Base-by-base conservation (phyloP, 2,797 vertebrate species). In the Parotocinclus haroldoi region DNA sequence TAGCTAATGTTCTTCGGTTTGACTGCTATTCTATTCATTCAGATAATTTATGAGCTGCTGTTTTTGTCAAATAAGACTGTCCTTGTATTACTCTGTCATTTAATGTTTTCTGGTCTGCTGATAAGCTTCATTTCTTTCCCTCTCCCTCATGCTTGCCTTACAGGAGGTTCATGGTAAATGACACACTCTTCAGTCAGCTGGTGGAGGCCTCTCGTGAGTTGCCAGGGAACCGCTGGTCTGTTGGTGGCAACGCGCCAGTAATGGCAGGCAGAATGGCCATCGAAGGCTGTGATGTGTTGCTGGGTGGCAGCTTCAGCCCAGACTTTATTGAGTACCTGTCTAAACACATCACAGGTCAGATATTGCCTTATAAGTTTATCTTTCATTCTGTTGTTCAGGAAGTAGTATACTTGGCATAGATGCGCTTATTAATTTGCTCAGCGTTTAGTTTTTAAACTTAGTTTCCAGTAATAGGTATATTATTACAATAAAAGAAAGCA, bases 181-280 rank as follows among this genome's bases (percentile, higher is more conserved):
- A 89, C 46, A 93, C 89, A 0, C 80, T 93, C 9, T 93, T 93
- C 68, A 83, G 73, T 36, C 86, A 90, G 74, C 86, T 93, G 72
- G 90, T 93, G 0, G 90, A 93, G 55, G 84, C 83, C 0, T 91
- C 91, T 49, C 89, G 89, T 39, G 88, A 89, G 74, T 65, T 93
- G 57, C 89, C 89, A 42, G 91, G 90, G 52, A 92, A 90, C 88
- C 86, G 91, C 75, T 93, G 91, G 91, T 79, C 91, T 1, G 69
- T 93, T 13, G 92, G 92, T 11, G 92, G 92, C 37, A 93, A 93
- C 51, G 92, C 92, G 36, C 90, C 90, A 0, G 90, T 92, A 42
- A 93, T 93, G 91, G 92, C 91, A 11, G 80, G 89, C 75, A 89
- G 92, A 67, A 87, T 93, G 88, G 92, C 91, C 63, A 81, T 68